These are phyloP conservation scores for Drosophila serrata DNA, from an alignment of 1,140 invertebrate species.

Conservation along the genomic window DNA sequence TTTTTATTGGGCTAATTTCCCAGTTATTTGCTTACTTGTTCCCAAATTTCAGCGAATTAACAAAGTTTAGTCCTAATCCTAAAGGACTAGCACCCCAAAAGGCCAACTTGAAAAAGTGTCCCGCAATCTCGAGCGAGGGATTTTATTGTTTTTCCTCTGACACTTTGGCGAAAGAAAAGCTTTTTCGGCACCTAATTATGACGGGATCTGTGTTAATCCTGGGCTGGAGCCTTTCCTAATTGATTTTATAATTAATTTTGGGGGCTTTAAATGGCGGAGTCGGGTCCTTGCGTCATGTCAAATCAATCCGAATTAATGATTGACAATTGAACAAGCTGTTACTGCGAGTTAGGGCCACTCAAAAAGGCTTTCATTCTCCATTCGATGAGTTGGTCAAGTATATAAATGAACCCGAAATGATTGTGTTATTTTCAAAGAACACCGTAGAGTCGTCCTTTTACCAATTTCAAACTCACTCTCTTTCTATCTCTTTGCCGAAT, in stretches of 20 bases:
- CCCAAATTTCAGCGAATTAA: slow-evolving; percentile 49
- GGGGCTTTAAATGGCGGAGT: slow-evolving; percentile 44
- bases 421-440: slow-evolving; percentile 41
- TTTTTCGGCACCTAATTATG: slow-evolving; percentile 78
- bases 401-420: slow-evolving; percentile 46
- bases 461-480: no score
- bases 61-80: slow-evolving; percentile 61
- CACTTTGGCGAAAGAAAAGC: slow-evolving; percentile 28
- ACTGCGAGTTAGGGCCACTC: not conserved
- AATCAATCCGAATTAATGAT: slow-evolving; percentile 38
- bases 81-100: slow-evolving; percentile 43
- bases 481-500: not conserved
- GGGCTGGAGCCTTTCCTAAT: slow-evolving; percentile 58
- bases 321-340: slow-evolving; percentile 46
- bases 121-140: slow-evolving; percentile 17
- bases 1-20: slow-evolving; percentile 41
- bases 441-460: no score
- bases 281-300: slow-evolving; percentile 30
- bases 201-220: slow-evolving; percentile 72
- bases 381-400: slow-evolving; percentile 25
- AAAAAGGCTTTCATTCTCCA: slow-evolving; percentile 15
- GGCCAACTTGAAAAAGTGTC: slow-evolving; percentile 27
- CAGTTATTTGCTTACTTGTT: slow-evolving; percentile 48
- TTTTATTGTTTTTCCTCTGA: slow-evolving; percentile 55
- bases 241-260: slow-evolving; percentile 78